Base-by-base conservation (phyloP, 1,140 invertebrate species). In the Globodera rostochiensis region DNA sequence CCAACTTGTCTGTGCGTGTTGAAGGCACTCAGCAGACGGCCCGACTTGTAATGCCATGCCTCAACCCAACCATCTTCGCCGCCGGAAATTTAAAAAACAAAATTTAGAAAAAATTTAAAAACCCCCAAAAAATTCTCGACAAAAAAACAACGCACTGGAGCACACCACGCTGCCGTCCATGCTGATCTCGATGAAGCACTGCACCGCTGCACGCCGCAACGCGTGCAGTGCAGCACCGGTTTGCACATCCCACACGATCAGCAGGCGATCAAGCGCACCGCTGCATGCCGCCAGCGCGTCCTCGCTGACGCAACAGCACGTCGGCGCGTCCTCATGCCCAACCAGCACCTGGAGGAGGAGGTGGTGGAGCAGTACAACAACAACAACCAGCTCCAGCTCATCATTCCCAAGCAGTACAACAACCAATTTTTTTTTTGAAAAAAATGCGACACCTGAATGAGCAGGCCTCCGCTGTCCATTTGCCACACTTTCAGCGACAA, bases 401-500 rank as follows among this genome's bases (percentile, higher is more conserved):
- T 36, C 36, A 3, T 36, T 36, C 36, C 36, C 36, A 36, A 36
- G 36, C 36, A 36, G 25, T 1, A 45, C 19, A 19, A 57, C 4
- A 5, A 21, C 36, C n/a, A 76, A 76, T 76, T 74, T 6, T 60
- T 49, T 25, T 6, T 19, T 74, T 80, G 21, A 50, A 0, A 15
- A 25, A 80, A 50, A 79, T 46, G 36, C 46, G 36, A 19, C 49
- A 86, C 86, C 73, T 87, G 86, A 7, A 86, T 87, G 5, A 87
- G 79, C 36, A 86, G 86, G 7, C 86, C 85, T 5, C 77, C 81
- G 36, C 85, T 84, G 73, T 85, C 83, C 21, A 86, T 73, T 74
- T 83, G 80, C 86, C 86, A 87, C 9, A 88, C 69, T 85, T 87
- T 87, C 11, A 87, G 73, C 13, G 86, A 87, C 49, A 84, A 74